Conservation (phyloP, 2,888 invertebrate genomes). For the Lymantria dispar region DNA sequence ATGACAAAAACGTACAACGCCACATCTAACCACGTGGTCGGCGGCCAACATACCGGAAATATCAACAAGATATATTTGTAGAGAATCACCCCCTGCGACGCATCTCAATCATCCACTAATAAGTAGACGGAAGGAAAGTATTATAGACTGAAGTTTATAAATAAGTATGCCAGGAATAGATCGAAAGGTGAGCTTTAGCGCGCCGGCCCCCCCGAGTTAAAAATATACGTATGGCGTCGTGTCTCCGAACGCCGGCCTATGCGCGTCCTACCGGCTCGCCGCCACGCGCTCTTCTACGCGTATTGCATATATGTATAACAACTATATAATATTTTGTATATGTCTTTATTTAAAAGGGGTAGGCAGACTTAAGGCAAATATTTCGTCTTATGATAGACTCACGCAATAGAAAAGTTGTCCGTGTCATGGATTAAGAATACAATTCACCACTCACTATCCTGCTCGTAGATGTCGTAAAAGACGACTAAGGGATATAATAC, state of each 20-base stretch:
- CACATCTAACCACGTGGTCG: slow-evolving; percentile 51
- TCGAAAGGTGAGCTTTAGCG: slow-evolving; percentile 78
- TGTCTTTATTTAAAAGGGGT: too few relatives aligned
- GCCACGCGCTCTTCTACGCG: slow-evolving; percentile 18
- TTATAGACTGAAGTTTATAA: slow-evolving; percentile 82
- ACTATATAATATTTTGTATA: not conserved
- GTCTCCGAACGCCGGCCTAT: slow-evolving; percentile 46
- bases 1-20: slow-evolving; percentile 44
- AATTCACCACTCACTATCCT: too few relatives aligned
- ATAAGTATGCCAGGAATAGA: slow-evolving; percentile 73
- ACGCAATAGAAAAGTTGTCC: too few relatives aligned
- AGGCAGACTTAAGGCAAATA: too few relatives aligned
- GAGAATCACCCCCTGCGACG: slow-evolving; percentile 78
- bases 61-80: slow-evolving; percentile 65
- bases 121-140: slow-evolving; percentile 79
- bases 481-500: too few relatives aligned
- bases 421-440: too few relatives aligned
- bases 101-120: slow-evolving; percentile 80
- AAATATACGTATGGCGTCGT: slow-evolving; percentile 40
- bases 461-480: too few relatives aligned
- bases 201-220: slow-evolving; percentile 60
- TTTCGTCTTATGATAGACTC: too few relatives aligned
- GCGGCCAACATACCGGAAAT: slow-evolving; percentile 62
- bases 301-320: slow-evolving; percentile 1
- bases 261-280: slow-evolving; percentile 47